A percentile compares a stretch with the other conserved stretches of the same genome.
phyloP scores from a whole-genome alignment of 2,888 invertebrate species.

The Neocrepidodera transversa region DNA sequence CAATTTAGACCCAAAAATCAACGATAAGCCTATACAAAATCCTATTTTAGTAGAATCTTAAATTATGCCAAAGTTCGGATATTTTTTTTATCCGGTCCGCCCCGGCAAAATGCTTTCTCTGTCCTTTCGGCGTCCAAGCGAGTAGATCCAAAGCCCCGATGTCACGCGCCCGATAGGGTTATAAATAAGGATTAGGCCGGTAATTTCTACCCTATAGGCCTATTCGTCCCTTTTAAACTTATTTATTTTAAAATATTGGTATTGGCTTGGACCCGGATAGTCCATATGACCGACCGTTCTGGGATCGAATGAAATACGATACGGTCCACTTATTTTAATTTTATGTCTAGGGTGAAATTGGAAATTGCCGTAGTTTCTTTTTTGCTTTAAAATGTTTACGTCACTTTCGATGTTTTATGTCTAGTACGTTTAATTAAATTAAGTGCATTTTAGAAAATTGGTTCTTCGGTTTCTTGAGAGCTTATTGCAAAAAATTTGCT shows the following conservation, averaged over 20 bases:
- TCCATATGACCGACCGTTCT: conserved; percentile 42
- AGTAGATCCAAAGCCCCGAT: conserved; percentile 37
- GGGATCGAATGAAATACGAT: conserved; percentile 51
- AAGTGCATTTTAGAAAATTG: conserved; percentile 34
- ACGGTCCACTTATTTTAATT: conserved; percentile 63
- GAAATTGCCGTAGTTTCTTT: conserved; percentile 41
- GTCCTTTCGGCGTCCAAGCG: background rate
- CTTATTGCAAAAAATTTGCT: too few species aligned
- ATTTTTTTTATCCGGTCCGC: too few species aligned
- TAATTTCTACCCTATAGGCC: conserved; percentile 59
- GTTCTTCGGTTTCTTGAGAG: background rate
- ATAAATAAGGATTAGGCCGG: conserved; percentile 62
- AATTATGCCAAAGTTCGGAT: too few species aligned
- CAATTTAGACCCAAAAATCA: too few species aligned
- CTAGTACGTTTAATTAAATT: conserved; percentile 35
- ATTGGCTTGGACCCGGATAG: conserved; percentile 51
- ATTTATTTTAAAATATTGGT: conserved; percentile 63
- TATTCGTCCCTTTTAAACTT: conserved; percentile 61
- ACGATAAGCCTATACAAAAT: too few species aligned
- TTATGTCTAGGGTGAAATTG: conserved; percentile 53
- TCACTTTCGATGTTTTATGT: conserved; percentile 35
- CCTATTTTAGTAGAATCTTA: too few species aligned
- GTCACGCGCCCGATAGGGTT: conserved; percentile 58
- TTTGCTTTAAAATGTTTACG: conserved; percentile 30
- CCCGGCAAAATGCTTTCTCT: too few species aligned